Percentiles rank a stretch among this genome's conserved stretches.
Conservation (phyloP, 2,888 invertebrate species). For the Diogma glabrata region DNA sequence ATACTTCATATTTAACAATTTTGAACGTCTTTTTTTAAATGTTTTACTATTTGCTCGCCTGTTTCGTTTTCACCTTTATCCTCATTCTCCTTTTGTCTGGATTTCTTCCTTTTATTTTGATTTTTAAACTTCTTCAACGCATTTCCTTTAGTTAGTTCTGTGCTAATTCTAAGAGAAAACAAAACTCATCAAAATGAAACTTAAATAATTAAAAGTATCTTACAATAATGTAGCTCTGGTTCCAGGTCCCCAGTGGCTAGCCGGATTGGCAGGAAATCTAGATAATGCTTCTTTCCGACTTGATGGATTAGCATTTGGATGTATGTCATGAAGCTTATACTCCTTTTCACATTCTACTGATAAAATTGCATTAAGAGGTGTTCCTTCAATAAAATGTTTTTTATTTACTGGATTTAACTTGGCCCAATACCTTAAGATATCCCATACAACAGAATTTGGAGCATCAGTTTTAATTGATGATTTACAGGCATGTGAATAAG, state of each 20-base stretch:
- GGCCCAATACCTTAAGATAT: slow-evolving; percentile 76
- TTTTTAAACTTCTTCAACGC: not conserved
- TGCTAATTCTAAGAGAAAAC: not conserved
- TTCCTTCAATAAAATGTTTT: slow-evolving; percentile 41
- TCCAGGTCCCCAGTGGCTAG: slow-evolving; percentile 86
- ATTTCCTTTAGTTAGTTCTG: not conserved
- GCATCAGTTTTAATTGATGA: slow-evolving; percentile 89
- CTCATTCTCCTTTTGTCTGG: not conserved
- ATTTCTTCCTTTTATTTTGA: slow-evolving; percentile 3
- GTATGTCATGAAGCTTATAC: slow-evolving; percentile 37
- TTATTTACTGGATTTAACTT: slow-evolving; percentile 52
- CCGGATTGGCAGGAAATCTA: slow-evolving; percentile 79
- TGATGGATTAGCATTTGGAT: slow-evolving; percentile 62
- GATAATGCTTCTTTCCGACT: slow-evolving; percentile 61
- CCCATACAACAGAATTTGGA: slow-evolving; percentile 79
- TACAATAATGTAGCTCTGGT: slow-evolving; percentile 66
- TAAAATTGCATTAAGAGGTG: slow-evolving; percentile 40
- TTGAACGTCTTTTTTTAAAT: no score
- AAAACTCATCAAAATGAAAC: slow-evolving; percentile 11
- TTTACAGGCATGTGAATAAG: slow-evolving; percentile 80
- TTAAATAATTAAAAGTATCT: slow-evolving; percentile 33
- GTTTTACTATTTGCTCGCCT: no score
- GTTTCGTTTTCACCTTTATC: not conserved
- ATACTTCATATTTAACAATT: no score
- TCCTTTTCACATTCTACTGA: slow-evolving; percentile 38